A percentile compares a stretch with the other conserved stretches of the same genome.
phyloP scores from a whole-genome alignment of 2,888 invertebrate species.

The Thera britannica region DNA sequence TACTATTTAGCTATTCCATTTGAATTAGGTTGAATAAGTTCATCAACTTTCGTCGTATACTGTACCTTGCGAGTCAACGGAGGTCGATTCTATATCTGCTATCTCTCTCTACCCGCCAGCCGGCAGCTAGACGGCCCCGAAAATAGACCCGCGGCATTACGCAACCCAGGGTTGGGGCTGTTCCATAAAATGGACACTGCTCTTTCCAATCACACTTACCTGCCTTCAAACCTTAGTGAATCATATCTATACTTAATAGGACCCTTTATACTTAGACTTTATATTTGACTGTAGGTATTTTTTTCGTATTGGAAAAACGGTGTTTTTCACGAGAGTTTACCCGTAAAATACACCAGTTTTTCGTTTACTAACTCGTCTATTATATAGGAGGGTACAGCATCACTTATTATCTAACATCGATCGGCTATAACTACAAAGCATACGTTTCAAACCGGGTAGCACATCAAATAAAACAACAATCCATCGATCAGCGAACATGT shows the following conservation, averaged over 20 bases:
- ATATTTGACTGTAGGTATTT: too few species aligned
- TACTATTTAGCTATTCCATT: too few species aligned
- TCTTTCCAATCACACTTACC: slow-evolving; percentile 20
- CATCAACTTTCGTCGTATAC: too few species aligned
- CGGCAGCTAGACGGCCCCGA: slow-evolving; percentile 11
- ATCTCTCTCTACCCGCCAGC: not conserved
- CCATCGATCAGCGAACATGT: slow-evolving; percentile 40
- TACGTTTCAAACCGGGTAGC: slow-evolving; percentile 41
- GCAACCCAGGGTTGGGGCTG: slow-evolving; percentile 5
- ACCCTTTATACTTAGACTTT: not conserved
- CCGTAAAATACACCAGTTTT: not conserved
- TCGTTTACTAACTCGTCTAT: not conserved
- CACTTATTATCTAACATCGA: slow-evolving; percentile 45
- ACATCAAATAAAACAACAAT: slow-evolving; percentile 75
- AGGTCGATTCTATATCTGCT: not conserved
- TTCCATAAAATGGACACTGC: not conserved
- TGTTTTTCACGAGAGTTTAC: too few species aligned
- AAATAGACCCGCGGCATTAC: slow-evolving; percentile 13
- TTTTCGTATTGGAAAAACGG: too few species aligned
- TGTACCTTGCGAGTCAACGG: not conserved
- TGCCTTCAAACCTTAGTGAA: not conserved
- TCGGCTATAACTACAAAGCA: slow-evolving; percentile 53
- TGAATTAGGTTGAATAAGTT: too few species aligned
- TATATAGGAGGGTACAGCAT: not conserved
- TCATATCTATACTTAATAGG: not conserved